Evolutionary conservation across 2,888 invertebrate species (phyloP).

Genomic region (Cantharis rustica): DNA sequence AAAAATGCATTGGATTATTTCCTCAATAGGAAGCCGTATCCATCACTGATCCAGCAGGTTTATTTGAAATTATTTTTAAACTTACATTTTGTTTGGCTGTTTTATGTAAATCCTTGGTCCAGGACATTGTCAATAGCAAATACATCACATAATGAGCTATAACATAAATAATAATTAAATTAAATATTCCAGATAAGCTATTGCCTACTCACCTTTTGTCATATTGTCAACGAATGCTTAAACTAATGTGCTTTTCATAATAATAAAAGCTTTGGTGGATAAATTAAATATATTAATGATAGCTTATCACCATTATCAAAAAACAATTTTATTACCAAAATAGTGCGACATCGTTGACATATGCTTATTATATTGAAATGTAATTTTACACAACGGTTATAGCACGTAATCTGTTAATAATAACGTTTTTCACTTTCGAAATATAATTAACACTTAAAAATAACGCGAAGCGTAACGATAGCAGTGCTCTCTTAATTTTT

Average conservation of each 20-base stretch:
- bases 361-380: background rate
- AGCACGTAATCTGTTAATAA: background rate
- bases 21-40: no score
- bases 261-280: background rate
- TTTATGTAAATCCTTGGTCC: background rate
- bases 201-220: background rate
- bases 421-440: background rate
- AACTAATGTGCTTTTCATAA: background rate
- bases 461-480: background rate
- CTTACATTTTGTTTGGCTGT: background rate
- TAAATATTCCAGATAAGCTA: background rate
- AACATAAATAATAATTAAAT: background rate
- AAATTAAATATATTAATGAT: constrained; percentile 5
- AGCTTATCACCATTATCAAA: constrained; percentile 10
- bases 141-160: background rate
- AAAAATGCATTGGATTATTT: no score
- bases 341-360: background rate
- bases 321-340: background rate
- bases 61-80: background rate
- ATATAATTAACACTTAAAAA: background rate
- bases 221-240: background rate
- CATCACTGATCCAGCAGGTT: no score
- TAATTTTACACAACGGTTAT: background rate
- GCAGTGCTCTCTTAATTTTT: background rate
- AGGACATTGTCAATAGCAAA: background rate